Evolutionary conservation across 2,888 invertebrate species (phyloP).

Genomic region (Plebejus anna): DNA sequence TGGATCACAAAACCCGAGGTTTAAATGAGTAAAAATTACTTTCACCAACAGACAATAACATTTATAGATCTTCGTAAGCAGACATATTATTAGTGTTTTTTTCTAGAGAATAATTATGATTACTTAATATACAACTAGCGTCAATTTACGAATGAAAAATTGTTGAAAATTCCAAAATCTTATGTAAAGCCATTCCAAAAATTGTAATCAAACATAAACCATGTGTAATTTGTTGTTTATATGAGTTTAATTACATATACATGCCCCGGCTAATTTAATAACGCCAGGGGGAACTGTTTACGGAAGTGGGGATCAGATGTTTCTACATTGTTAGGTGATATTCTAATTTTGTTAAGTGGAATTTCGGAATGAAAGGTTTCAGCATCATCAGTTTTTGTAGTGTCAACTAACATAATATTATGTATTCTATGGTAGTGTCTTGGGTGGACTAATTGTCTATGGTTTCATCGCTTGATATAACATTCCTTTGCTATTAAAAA

Average conservation of each 20-base stretch:
- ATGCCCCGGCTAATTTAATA: conserved; percentile 24
- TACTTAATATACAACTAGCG: not conserved
- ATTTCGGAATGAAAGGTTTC: not conserved
- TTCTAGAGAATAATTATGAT: not conserved
- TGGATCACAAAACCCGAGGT: not conserved
- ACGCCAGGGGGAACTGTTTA: conserved; percentile 5
- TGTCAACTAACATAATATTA: too few relatives aligned
- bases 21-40: not conserved
- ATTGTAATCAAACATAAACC: not conserved
- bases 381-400: not conserved
- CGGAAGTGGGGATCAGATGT: conserved; percentile 18
- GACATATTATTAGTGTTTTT: not conserved
- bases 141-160: not conserved
- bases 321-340: not conserved
- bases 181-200: not conserved
- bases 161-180: not conserved
- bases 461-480: too few relatives aligned
- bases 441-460: not conserved
- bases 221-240: not conserved
- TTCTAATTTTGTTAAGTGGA: conserved; percentile 20
- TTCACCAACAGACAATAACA: not conserved
- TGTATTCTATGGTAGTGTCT: not conserved
- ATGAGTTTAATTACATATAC: conserved; percentile 8
- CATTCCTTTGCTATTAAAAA: too few relatives aligned
- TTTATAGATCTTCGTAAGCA: not conserved